Conservation (phyloP, 2,113 vertebrate species). For the Phasianus colchicus region DNA sequence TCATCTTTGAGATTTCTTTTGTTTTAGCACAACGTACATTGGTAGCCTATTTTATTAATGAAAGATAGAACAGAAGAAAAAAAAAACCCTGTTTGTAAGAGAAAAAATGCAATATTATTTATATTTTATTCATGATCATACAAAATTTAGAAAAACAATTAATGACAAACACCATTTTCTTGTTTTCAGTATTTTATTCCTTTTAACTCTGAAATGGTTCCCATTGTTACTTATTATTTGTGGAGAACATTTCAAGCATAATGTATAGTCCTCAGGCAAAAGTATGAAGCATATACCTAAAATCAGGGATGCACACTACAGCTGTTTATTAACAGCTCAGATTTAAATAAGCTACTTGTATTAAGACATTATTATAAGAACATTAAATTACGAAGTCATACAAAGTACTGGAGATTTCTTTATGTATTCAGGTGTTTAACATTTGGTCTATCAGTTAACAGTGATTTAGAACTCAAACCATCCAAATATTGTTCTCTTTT, state of each 20-base stretch:
- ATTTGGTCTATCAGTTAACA: not conserved
- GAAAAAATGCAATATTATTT: not conserved
- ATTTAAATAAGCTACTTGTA: conserved; percentile 39
- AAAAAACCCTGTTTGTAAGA: not conserved
- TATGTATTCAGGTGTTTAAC: not conserved
- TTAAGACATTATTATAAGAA: conserved; percentile 13
- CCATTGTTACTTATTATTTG: conserved; percentile 29
- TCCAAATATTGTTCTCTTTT: not conserved
- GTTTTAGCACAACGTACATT: not conserved
- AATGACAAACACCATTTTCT: not conserved
- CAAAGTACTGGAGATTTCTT: not conserved
- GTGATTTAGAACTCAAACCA: conserved; percentile 11
- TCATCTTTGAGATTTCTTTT: not conserved
- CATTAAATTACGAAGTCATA: conserved; percentile 33
- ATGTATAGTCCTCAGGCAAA: not conserved
- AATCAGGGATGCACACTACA: not conserved
- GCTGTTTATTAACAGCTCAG: conserved; percentile 39
- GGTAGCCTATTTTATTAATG: not conserved
- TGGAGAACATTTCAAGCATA: conserved; percentile 29
- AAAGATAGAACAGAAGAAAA: not conserved
- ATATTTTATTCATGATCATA: not conserved
- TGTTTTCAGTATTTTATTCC: conserved; percentile 33
- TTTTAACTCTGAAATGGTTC: conserved; percentile 33
- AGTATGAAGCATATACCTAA: not conserved
- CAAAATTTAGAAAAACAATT: not conserved